phyloP scores from a whole-genome alignment of 2,113 vertebrate genomes.

The Vidua chalybeata region DNA sequence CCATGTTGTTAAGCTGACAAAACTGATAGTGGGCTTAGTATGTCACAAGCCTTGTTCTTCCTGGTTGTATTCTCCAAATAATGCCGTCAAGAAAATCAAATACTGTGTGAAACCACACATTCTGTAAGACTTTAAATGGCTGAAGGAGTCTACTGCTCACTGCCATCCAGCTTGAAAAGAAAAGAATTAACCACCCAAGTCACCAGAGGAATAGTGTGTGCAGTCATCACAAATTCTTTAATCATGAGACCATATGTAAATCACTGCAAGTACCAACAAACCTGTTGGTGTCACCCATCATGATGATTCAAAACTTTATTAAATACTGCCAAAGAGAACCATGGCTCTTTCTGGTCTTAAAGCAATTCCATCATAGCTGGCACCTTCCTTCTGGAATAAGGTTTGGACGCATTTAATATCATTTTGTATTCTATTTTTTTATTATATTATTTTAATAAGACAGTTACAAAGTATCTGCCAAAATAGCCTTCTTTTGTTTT shows the following conservation, averaged over 20 bases:
- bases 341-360: not conserved
- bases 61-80: not conserved
- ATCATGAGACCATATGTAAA: not conserved
- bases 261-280: not conserved
- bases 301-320: not conserved
- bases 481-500: not conserved
- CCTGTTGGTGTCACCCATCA: not conserved
- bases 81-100: accelerated
- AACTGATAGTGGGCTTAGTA: not conserved
- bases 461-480: not conserved
- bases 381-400: not conserved
- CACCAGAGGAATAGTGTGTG: not conserved
- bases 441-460: not conserved
- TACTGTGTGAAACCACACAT: not conserved
- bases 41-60: not conserved
- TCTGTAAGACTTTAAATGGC: not conserved
- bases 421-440: not conserved
- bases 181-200: not conserved
- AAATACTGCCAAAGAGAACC: not conserved
- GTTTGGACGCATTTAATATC: not conserved
- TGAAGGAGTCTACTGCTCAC: not conserved
- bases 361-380: not conserved
- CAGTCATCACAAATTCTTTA: not conserved
- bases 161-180: not conserved
- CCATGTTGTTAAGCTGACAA: not conserved